A percentile compares a stretch with the other conserved stretches of the same genome.
Evolutionary conservation across 2,113 vertebrate species (phyloP).

Genomic region (Pyrgilauda ruficollis): DNA sequence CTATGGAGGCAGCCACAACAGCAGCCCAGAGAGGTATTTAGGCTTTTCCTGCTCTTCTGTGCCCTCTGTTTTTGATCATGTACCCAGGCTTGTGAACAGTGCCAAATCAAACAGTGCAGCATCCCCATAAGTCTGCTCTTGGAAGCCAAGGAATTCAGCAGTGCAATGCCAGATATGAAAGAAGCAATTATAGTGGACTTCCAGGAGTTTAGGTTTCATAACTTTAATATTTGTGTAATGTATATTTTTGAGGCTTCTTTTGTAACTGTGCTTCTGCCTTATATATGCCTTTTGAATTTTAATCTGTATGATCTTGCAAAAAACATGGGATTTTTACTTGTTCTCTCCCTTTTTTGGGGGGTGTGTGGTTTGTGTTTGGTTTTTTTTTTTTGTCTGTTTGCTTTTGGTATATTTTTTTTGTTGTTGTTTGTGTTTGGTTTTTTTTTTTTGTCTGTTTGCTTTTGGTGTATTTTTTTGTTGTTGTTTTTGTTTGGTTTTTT

Average conservation of each 20-base stretch:
- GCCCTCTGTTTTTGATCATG: conserved; percentile 74
- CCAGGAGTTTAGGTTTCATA: conserved; percentile 35
- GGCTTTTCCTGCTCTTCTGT: conserved; percentile 71
- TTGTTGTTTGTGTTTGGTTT: no score
- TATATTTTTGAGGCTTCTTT: conserved; percentile 29
- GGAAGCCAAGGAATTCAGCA: conserved; percentile 68
- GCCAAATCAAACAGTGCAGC: conserved; percentile 77
- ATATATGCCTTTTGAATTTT: not conserved
- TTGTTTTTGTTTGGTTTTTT: not conserved
- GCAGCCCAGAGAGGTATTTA: conserved; percentile 70
- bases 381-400: not conserved
- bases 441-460: not conserved
- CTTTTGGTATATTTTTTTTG: not conserved
- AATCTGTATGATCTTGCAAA: not conserved
- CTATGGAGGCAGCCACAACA: conserved; percentile 43
- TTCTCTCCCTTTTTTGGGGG: not conserved
- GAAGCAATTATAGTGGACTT: conserved; percentile 44
- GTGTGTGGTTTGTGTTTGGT: no score
- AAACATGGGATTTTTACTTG: not conserved
- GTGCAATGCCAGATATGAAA: conserved; percentile 45
- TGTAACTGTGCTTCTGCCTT: not conserved
- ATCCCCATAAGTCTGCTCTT: conserved; percentile 61
- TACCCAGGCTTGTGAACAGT: conserved; percentile 64
- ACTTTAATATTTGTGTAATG: conserved; percentile 21
- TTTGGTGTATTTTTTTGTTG: not conserved